These are phyloP conservation scores for Lasioglossum zephyrum DNA, from an alignment of 2,888 invertebrate species.

Conservation along the genomic window DNA sequence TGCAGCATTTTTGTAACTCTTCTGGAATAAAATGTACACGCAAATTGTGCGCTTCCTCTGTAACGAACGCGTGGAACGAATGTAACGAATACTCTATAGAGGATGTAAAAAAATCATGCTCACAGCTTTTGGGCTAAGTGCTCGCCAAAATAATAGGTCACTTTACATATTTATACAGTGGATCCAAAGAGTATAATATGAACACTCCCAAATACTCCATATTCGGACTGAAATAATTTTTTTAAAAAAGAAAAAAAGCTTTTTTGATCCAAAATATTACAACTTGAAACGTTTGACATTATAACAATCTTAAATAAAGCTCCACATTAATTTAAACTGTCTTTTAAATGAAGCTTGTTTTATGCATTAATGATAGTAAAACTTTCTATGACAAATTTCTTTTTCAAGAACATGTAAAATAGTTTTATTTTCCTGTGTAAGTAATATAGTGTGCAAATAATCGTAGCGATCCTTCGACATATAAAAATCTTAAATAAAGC, in stretches of 20 bases:
- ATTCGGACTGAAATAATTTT: no score
- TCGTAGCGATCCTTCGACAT: background rate
- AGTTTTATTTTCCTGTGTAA: no score
- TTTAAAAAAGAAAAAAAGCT: no score
- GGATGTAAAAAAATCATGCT: background rate
- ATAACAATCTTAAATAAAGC: no score
- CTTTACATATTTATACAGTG: background rate
- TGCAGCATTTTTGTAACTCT: background rate
- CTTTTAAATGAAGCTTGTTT: no score
- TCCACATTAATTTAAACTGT: no score
- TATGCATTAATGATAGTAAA: no score
- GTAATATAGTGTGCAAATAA: no score
- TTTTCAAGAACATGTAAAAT: no score
- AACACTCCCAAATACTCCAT: background rate
- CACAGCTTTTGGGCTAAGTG: background rate
- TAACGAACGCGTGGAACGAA: conserved; percentile 3
- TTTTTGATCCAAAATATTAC: no score
- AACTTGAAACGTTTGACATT: no score
- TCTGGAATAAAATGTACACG: conserved; percentile 4
- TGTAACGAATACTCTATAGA: background rate
- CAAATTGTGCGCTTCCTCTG: conserved; percentile 8
- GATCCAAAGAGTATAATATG: background rate
- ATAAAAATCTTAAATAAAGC: background rate
- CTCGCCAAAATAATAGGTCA: background rate
- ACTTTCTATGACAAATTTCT: no score